Base-by-base conservation (phyloP, 2,797 vertebrate species). In the Sebastes nivosus region DNA sequence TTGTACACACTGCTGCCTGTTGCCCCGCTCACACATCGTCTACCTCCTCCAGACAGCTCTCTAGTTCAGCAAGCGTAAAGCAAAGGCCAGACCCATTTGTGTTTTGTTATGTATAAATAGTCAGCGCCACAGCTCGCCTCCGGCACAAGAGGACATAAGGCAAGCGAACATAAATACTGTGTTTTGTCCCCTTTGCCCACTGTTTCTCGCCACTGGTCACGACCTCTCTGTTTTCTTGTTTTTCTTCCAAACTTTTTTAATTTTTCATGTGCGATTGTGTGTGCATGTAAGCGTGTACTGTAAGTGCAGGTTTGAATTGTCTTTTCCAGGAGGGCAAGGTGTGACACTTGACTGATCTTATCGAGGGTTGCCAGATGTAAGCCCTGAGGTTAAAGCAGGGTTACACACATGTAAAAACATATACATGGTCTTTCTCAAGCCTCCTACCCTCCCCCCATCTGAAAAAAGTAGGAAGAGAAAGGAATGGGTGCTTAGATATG, bases 31-130 rank as follows among this genome's bases (percentile, higher is more conserved):
- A 77, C 55, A 70, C 77, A 73, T 36, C 16, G 36, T 86, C 81
- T 77, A 67, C 77, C 72, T 81, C 74, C 59, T 72, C 58, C 65
- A 77, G 77, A 79, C 70, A 82, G 74, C 70, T 75, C 70, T 68
- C 38, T 29, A 68, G 74, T 80, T 75, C 75, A 75, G 74, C 67
- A 32, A 57, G 67, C 68, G 42, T 34, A 77, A 81, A 80, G 77
- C 22, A 20, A 77, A 81, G 79, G 71, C 46, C 67, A 72, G 54
- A 81, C 63, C 81, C 81, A 86, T 78, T 85, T 83, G 78, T 89
- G 89, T 93, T 92, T 92, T 95, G 93, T 79, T 83, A 94, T 95
- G 95, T 95, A 96, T 95, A 96, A 95, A 96, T 94, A 92, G 87
- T 80, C 89, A 90, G 91, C 81, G 87, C 93, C 88, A 83, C 91